Evolutionary conservation across 53 echinoderm and acorn worm species (phyloP).

Genomic region (Apostichopus leukothele): DNA sequence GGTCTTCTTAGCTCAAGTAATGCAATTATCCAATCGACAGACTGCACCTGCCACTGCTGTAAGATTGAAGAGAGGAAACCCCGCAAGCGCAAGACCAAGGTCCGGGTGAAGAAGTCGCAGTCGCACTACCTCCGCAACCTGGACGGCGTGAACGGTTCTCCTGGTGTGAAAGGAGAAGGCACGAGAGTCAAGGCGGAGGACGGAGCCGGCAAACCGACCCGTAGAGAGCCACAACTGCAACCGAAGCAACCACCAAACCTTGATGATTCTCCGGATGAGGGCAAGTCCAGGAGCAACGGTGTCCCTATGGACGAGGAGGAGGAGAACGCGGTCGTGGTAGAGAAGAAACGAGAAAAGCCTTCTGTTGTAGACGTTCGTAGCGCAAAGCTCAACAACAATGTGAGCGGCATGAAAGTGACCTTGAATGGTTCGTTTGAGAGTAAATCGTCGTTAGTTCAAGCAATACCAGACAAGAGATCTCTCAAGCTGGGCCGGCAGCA

Average conservation of each 20-base stretch:
- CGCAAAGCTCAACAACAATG: background rate
- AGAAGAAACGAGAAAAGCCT: background rate
- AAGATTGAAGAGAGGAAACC: conserved; percentile 29
- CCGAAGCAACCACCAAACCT: background rate
- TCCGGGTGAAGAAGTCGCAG: background rate
- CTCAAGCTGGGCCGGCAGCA: background rate
- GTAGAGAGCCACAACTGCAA: background rate
- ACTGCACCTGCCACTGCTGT: conserved; percentile 37
- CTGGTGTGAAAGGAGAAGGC: background rate
- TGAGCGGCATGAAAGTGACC: background rate
- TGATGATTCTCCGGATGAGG: background rate
- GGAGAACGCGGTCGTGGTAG: background rate
- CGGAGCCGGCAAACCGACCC: background rate
- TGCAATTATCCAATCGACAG: conserved; percentile 42
- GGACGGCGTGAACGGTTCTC: background rate
- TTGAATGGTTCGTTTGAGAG: conserved; percentile 24
- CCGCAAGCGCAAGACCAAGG: conserved; percentile 20
- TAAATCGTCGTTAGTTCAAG: background rate
- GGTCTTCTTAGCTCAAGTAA: conserved; percentile 35
- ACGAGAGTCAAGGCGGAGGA: background rate
- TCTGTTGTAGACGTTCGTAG: background rate
- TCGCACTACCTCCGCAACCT: background rate
- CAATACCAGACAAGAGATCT: background rate
- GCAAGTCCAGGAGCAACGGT: background rate
- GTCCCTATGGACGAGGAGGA: background rate